phyloP scores from a whole-genome alignment of 2,797 vertebrate species.

The Erithacus rubecula region DNA sequence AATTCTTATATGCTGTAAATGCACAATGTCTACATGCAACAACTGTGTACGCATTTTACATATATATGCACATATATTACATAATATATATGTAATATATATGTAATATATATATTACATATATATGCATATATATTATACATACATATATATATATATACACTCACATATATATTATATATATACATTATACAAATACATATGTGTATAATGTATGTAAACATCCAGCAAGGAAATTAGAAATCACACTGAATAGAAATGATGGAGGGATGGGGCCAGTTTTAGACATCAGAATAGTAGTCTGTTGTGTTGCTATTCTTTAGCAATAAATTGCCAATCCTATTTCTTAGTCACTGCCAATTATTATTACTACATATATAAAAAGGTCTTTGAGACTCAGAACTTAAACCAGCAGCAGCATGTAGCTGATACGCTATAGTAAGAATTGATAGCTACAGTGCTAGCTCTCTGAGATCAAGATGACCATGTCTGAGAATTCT shows the following conservation, averaged over 20 bases:
- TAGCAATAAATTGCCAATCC: background rate
- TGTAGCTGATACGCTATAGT: background rate
- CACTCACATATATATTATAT: no score
- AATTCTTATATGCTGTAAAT: background rate
- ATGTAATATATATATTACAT: no score
- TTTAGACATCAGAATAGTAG: background rate
- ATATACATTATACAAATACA: no score
- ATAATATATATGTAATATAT: no score
- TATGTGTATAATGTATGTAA: fast-evolving
- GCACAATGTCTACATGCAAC: background rate
- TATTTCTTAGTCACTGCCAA: background rate
- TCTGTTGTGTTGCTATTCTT: background rate
- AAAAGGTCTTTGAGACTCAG: background rate
- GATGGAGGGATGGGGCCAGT: background rate
- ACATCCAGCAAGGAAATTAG: background rate
- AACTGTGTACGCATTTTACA: background rate
- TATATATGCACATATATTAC: background rate
- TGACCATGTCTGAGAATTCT: background rate
- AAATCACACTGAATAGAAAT: background rate
- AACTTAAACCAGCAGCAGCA: background rate
- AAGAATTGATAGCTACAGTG: background rate
- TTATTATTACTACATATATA: background rate
- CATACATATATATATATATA: background rate
- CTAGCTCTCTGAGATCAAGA: background rate
- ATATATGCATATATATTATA: background rate